phyloP scores from a whole-genome alignment of 2,888 invertebrate genomes.

The Brachypterus glaber region DNA sequence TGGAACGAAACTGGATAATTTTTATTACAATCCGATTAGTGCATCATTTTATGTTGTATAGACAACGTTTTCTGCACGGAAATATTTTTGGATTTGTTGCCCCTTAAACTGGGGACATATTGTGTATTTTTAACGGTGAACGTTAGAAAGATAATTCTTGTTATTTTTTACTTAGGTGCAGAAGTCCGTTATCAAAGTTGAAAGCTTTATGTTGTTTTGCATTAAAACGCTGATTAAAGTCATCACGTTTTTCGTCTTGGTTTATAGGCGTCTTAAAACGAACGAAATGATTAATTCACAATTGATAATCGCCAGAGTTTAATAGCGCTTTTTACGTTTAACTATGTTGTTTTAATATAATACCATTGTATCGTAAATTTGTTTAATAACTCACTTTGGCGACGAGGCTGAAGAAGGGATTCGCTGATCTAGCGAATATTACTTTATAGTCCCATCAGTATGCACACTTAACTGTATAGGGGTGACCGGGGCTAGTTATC shows the following conservation, averaged over 20 bases:
- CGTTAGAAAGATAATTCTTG: slow-evolving; percentile 1
- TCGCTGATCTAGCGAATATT: no score
- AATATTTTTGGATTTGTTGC: no score
- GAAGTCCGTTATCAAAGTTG: slow-evolving; percentile 28
- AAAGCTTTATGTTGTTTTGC: slow-evolving; percentile 41
- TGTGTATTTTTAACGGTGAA: slow-evolving; percentile 1
- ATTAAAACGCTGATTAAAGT: slow-evolving; percentile 36
- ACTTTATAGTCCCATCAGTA: slow-evolving; percentile 7
- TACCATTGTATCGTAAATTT: slow-evolving; percentile 30
- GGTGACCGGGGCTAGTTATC: no score
- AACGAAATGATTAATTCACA: slow-evolving; percentile 35
- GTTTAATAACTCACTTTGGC: slow-evolving; percentile 26
- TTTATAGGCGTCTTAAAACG: slow-evolving; percentile 33
- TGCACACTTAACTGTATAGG: slow-evolving; percentile 11
- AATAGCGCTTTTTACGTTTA: slow-evolving; percentile 37
- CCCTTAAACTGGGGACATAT: neutral
- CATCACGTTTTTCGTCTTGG: slow-evolving; percentile 33
- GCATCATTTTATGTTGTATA: no score
- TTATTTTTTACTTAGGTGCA: slow-evolving; percentile 1
- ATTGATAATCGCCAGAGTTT: slow-evolving; percentile 36
- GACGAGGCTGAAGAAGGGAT: no score
- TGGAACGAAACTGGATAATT: no score
- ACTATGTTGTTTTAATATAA: slow-evolving; percentile 37
- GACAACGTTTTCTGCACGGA: no score
- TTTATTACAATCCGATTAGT: no score